These are phyloP conservation scores for Cichlasoma orientale DNA, from an alignment of 2,797 vertebrate species.

Conservation along the genomic window DNA sequence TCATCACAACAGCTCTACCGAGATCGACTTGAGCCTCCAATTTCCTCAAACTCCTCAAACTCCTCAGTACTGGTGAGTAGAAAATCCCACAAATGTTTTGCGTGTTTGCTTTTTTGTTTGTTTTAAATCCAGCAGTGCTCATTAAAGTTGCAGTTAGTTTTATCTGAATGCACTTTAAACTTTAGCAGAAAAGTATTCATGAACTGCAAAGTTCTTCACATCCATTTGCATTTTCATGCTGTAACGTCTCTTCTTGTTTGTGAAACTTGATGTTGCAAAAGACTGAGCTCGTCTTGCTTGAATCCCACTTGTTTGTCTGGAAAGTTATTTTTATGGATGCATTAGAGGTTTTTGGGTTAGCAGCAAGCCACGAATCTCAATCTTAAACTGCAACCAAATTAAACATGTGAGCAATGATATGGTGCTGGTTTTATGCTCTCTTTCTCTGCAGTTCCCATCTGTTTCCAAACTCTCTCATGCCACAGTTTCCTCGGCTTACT, in stretches of 20 bases:
- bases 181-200: background rate
- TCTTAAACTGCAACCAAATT: background rate
- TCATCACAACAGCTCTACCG: slow-evolving; percentile 33
- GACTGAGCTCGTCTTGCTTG: background rate
- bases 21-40: background rate
- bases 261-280: background rate
- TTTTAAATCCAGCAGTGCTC: fast-evolving
- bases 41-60: background rate
- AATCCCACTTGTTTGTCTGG: background rate
- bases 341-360: background rate
- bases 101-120: fast-evolving
- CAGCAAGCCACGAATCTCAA: background rate
- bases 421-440: background rate
- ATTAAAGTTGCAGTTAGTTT: background rate
- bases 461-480: slow-evolving; percentile 25
- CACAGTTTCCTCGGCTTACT: slow-evolving; percentile 16
- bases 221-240: background rate
- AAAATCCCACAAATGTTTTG: background rate
- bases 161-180: background rate
- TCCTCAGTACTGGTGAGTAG: slow-evolving; percentile 59
- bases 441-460: slow-evolving; percentile 8
- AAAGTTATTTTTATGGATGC: background rate
- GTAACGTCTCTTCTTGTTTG: background rate
- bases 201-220: background rate
- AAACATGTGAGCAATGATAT: background rate